Evolutionary conservation across 2,113 vertebrate genomes (phyloP), one percentile per base, ranked within the genome.

Genomic region (Pelecanoides urinatrix): DNA sequence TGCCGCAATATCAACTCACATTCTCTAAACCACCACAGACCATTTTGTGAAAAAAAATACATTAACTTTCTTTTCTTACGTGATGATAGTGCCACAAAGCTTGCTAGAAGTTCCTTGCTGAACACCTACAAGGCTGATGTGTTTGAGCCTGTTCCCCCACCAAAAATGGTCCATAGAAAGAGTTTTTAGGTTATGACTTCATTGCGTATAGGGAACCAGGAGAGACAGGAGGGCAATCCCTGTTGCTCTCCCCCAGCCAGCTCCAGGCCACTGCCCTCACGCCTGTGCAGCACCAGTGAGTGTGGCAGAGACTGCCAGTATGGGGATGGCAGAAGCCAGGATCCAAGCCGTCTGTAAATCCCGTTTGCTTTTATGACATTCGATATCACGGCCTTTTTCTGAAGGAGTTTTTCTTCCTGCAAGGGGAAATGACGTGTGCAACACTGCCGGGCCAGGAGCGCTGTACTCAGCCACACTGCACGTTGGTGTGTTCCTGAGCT

Each of bases 371-470:
- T 58, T 15, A 30, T 1, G 15, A 16, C 26, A n/a, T 50, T 84
- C 50, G 23, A 42, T 21, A 13, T 34, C n/a, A 36, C 0, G 0
- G 26, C 3, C 13, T 38, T 61, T 77, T 56, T 5, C 50, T 13
- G 17, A 76, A 67, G 49, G 14, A 27, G 68, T 88, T 91, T 34
- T 1, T 44, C 36, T 65, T 73, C 5, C 53, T 47, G 2, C 49
- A 29, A 27, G 25, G 19, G 29, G n/a, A 50, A 59, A 55, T 16
- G 3, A 73, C 2, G 1, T 25, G 13, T 34, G 38, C 0, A 0
- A 42, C 7, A 21, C 32, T 42, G 74, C 21, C 1, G 2, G 34
- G 26, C 23, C 22, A n/a, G 86, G 65, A 65, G 10, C 21, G 77
- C 36, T 73, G 44, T 42, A 23, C 25, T 72, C 73, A 87, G 58